Conservation (phyloP, 2,797 vertebrate species). For the Bradypodion pumilum region DNA sequence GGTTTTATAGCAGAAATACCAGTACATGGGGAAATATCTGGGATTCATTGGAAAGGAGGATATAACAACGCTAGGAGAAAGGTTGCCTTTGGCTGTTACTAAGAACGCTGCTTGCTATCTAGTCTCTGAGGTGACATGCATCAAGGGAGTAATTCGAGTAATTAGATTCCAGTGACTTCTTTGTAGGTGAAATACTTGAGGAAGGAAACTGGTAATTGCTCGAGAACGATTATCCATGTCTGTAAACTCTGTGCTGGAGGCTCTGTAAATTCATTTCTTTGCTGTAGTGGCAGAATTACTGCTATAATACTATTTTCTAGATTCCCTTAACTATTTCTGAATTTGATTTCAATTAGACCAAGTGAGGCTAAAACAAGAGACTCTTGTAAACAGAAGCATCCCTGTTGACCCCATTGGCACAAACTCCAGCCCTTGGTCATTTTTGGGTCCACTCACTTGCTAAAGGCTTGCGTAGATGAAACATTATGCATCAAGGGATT, state of each 20-base stretch:
- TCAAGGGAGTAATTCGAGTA: slow-evolving; percentile 60
- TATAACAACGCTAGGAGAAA: neutral
- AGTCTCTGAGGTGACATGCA: neutral
- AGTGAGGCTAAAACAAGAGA: neutral
- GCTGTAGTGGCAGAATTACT: neutral
- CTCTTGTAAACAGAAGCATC: too few species aligned
- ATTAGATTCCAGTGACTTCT: slow-evolving; percentile 60
- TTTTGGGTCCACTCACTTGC: too few species aligned
- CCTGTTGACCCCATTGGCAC: neutral
- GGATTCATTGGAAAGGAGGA: neutral
- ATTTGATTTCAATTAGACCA: neutral
- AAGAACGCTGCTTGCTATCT: slow-evolving; percentile 3
- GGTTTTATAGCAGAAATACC: neutral
- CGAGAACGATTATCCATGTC: slow-evolving; percentile 37
- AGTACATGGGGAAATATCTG: neutral
- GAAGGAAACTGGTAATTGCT: slow-evolving; percentile 61
- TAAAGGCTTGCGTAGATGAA: neutral
- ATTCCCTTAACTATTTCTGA: neutral
- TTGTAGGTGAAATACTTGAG: slow-evolving; percentile 35
- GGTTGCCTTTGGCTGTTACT: slow-evolving; percentile 23
- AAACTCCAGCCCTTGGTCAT: neutral
- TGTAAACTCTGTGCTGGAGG: slow-evolving; percentile 39
- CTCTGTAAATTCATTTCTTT: slow-evolving; percentile 43
- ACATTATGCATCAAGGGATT: neutral
- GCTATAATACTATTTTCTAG: slow-evolving; percentile 6